These are phyloP conservation scores for Nycticryphes semicollaris DNA, from an alignment of 2,113 vertebrate genomes.

Conservation along the genomic window DNA sequence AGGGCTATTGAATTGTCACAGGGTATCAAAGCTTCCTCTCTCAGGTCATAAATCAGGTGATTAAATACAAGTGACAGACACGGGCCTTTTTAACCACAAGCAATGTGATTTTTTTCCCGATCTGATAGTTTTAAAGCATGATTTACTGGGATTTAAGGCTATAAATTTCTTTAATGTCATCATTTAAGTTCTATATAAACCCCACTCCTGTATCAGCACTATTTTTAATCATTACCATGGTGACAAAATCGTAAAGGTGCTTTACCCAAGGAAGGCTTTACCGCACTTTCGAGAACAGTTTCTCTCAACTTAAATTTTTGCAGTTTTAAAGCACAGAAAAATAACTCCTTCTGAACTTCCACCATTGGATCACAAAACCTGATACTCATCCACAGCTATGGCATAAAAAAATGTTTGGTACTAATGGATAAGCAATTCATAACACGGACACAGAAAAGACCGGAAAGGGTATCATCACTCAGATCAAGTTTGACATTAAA, in stretches of 20 bases:
- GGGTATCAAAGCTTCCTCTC: neutral
- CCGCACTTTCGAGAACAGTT: neutral
- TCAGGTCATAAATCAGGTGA: neutral
- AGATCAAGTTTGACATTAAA: neutral
- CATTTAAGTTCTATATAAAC: conserved; percentile 29
- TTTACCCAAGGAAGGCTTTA: conserved; percentile 25
- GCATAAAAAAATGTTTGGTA: neutral
- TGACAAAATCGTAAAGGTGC: conserved; percentile 53
- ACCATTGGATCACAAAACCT: neutral
- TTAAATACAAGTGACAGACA: neutral
- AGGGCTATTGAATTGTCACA: neutral
- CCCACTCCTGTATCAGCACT: conserved; percentile 38
- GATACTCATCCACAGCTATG: neutral
- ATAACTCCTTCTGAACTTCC: neutral
- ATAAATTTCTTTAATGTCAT: conserved; percentile 28
- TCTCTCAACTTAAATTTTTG: neutral
- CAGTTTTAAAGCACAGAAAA: neutral
- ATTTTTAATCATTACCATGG: conserved; percentile 66
- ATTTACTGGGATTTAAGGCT: neutral
- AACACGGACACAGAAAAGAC: neutral
- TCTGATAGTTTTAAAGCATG: conserved; percentile 5
- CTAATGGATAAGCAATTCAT: neutral
- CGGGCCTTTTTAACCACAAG: neutral
- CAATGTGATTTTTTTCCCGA: neutral
- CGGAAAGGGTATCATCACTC: neutral